Conservation (phyloP, 2,888 invertebrate species). For the Xanthostigma xanthostigma region DNA sequence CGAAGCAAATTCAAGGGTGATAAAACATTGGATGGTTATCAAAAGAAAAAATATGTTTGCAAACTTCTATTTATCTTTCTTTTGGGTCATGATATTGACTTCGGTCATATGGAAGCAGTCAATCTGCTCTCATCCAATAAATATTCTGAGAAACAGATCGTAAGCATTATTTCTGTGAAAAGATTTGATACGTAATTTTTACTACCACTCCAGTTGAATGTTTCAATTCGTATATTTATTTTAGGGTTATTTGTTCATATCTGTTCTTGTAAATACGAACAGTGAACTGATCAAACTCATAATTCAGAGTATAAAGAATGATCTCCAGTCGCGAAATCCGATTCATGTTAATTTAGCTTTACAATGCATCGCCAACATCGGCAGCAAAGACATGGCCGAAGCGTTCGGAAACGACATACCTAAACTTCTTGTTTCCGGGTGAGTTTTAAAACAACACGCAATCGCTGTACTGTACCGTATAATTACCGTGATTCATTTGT, state of each 20-base stretch:
- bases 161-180: slow-evolving; percentile 29
- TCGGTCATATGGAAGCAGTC: slow-evolving; percentile 99
- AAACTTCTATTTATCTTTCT: slow-evolving; percentile 98
- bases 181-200: neutral
- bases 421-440: slow-evolving; percentile 94
- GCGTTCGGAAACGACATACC: slow-evolving; percentile 97
- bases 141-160: slow-evolving; percentile 99
- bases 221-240: slow-evolving; percentile 20
- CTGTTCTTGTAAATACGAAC: slow-evolving; percentile 96
- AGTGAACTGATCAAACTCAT: slow-evolving; percentile 98
- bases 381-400: slow-evolving; percentile 99
- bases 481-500: slow-evolving; percentile 7
- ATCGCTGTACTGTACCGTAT: neutral
- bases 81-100: slow-evolving; percentile 99
- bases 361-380: slow-evolving; percentile 99
- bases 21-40: slow-evolving; percentile 98
- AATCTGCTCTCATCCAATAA: slow-evolving; percentile 98
- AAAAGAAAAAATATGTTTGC: slow-evolving; percentile 99
- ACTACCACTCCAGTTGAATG: neutral
- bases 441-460: slow-evolving; percentile 18
- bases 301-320: slow-evolving; percentile 98
- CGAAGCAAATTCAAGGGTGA: slow-evolving; percentile 99
- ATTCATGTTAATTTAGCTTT: slow-evolving; percentile 96
- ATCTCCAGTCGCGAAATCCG: slow-evolving; percentile 89
- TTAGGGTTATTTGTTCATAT: slow-evolving; percentile 97